Evolutionary conservation across 2,888 invertebrate species (phyloP), one percentile per base, ranked within the genome.

Genomic region (Scaeva pyrastri): DNA sequence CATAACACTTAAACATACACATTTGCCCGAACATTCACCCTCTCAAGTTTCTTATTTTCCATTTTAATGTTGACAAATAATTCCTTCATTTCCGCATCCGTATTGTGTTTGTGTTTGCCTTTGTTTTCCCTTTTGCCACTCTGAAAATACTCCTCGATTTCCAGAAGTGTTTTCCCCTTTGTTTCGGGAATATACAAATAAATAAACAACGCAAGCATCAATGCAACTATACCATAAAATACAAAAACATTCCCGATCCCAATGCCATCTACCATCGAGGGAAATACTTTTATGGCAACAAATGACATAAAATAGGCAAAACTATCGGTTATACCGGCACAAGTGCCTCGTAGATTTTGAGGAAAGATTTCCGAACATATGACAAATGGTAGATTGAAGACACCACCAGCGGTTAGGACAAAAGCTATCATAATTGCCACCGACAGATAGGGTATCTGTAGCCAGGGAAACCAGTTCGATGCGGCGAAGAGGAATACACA

Each of bases 281-380:
- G 96, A 66, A 94, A 95, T 0, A 94, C 94, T 91, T 96, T 96
- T 1, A 96, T 95, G 1, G 95, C 95, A 2, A 93, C 88, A 89
- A 96, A 96, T 85, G 95, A 94, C 1, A 95, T 93, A 5, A 94
- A 90, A 89, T 95, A 96, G 0, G 94, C 94, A 39, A 94, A 94
- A n/a, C 94, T 94, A 1, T 95, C 94, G 68, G 95, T 94, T 11
- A 95, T 93, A 0, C 96, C 96, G 0, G 95, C 95, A 0, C 96
- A 96, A 0, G 95, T 89, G 0, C 95, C 96, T 45, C 95, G 93
- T 0, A 94, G 93, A 77, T 93, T 93, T 2, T 94, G 93, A 1
- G 96, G 94, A 89, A 96, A 96, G 0, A 96, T 93, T 91, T 96
- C 96, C 0, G 96, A 96, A 87, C 95, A 95, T 94, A 96, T 94